Conservation (phyloP, 64 coral and sea anemone genomes). For the Acropora yongei region DNA sequence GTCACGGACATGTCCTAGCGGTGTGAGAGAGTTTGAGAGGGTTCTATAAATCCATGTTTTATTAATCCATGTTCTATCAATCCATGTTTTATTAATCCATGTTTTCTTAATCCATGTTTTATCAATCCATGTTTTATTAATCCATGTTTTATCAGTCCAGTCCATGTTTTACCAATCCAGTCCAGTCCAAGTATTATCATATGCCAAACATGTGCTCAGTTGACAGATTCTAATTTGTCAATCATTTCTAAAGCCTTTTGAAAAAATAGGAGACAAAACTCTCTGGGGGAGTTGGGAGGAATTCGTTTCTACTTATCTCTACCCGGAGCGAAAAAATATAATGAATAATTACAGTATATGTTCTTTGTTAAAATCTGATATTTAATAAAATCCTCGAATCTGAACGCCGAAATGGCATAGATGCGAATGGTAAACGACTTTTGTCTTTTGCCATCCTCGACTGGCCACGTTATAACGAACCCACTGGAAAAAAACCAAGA, state of each 20-base stretch:
- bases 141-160: no score
- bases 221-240: slow-evolving; percentile 5
- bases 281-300: neutral
- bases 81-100: no score
- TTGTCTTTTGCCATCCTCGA: neutral
- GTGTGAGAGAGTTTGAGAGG: neutral
- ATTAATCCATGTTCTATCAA: no score
- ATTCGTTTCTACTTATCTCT: slow-evolving; percentile 1
- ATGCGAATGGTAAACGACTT: neutral
- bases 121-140: no score
- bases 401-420: neutral
- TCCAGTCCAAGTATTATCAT: neutral
- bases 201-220: neutral
- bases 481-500: neutral
- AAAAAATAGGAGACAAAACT: neutral
- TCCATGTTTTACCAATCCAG: no score
- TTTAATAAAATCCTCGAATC: neutral
- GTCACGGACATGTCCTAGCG: neutral
- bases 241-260: neutral
- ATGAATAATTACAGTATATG: neutral
- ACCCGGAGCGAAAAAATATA: neutral
- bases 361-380: neutral
- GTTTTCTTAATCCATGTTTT: no score
- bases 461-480: neutral
- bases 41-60: no score